Base-by-base conservation (phyloP, 2,113 vertebrate species). In the Oenanthe oenanthe region DNA sequence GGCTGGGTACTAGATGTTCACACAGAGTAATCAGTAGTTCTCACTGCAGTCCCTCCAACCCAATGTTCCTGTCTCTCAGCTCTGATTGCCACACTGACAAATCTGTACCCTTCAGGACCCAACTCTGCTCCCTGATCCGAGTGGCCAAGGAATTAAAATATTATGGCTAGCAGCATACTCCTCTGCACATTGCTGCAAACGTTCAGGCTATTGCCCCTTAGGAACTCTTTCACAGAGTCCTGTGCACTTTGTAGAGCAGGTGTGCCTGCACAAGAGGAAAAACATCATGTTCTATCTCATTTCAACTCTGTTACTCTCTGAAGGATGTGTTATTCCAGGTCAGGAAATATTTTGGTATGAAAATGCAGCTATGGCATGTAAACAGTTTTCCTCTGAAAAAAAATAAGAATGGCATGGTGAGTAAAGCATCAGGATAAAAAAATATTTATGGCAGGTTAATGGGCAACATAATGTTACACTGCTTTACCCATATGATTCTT, bases 261-360 rank as follows among this genome's bases (percentile, higher is more conserved):
- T 76, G 88, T 89, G 24, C 42, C 40, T 50, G 67, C 50, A 80
- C 7, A 63, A 60, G 32, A 80, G 26, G 47, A 60, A 16, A 62
- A 85, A 43, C 20, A 47, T 25, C 26, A 18, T 58, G 28, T 85
- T 97, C 75, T 84, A 60, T 17, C 29, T 95, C 56, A 74, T 71
- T 95, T n/a, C 8, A 88, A 74, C 45, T 76, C 71, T 74, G 22
- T 80, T 93, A 79, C 63, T 93, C 66, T 72, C 74, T 87, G 53
- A 54, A 88, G 85, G 24, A 74, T 82, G 31, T 17, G 20, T 57
- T 94, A 26, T 67, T 68, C 57, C 75, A 88, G 34, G 38, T 60
- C 43, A 90, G 77, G 29, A 96, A 93, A 95, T 54, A 50, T 36
- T 93, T 53, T 73, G 6, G 79, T 77, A 88, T 96, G 86, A 43